Percentiles rank a stretch among this genome's conserved stretches.
phyloP scores from a whole-genome alignment of 2,888 invertebrate genomes.

The Microplitis manilae region DNA sequence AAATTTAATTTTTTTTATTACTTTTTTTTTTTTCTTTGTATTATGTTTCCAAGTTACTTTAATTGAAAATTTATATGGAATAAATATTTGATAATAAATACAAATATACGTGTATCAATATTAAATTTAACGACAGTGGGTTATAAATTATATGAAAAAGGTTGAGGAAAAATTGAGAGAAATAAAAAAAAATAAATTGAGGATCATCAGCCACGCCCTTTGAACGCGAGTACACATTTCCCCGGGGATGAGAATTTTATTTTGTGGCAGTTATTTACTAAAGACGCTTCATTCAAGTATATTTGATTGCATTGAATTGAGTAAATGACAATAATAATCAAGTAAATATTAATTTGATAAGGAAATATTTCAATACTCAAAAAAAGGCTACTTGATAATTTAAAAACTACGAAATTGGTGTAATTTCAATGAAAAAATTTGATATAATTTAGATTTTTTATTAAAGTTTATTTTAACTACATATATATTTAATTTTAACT shows the following conservation, averaged over 20 bases:
- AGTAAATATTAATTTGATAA: conserved; percentile 6
- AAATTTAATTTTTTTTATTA: not conserved
- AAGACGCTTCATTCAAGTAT: conserved; percentile 2
- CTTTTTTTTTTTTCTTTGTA: not conserved
- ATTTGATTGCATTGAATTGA: conserved; percentile 23
- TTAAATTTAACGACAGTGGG: not conserved
- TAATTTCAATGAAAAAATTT: not conserved
- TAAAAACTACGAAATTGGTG: conserved; percentile 10
- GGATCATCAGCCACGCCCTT: conserved; percentile 51
- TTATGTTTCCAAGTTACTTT: not conserved
- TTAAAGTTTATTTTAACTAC: not conserved
- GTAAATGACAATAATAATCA: not conserved
- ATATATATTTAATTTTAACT: not conserved
- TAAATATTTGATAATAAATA: no score
- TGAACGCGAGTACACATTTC: conserved; percentile 45
- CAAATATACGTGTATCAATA: not conserved
- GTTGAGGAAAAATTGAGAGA: conserved; percentile 17
- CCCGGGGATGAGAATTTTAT: conserved; percentile 37
- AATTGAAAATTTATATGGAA: not conserved
- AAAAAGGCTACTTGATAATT: not conserved
- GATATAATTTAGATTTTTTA: not conserved
- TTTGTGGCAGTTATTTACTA: conserved; percentile 15
- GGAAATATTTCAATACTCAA: not conserved
- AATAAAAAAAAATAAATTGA: conserved; percentile 49
- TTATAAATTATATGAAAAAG: not conserved